Evolutionary conservation across 2,797 vertebrate genomes (phyloP).

Genomic region (Bryconaethiops microstoma): DNA sequence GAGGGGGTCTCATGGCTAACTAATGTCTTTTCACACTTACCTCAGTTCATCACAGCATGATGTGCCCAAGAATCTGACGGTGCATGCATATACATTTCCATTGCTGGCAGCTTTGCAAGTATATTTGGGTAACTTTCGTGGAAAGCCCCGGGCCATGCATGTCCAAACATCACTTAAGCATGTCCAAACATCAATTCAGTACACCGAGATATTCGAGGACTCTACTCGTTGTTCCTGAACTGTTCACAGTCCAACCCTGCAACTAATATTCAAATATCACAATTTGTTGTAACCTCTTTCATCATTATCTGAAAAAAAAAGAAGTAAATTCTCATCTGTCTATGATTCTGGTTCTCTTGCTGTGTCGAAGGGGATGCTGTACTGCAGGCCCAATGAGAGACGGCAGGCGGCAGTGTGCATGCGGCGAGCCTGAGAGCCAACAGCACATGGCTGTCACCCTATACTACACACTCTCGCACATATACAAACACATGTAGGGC

Average conservation of each 20-base stretch:
- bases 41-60: constrained; percentile 17
- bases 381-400: constrained; percentile 35
- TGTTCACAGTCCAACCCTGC: constrained; percentile 9
- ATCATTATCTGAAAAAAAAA: neutral
- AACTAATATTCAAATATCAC: neutral
- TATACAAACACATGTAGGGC: constrained; percentile 17
- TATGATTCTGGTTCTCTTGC: constrained; percentile 2
- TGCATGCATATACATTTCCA: constrained; percentile 19
- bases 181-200: constrained; percentile 45
- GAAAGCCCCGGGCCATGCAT: constrained; percentile 46
- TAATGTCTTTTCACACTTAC: constrained; percentile 5
- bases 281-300: neutral
- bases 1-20: neutral
- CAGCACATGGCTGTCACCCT: constrained; percentile 37
- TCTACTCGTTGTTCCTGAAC: constrained; percentile 16
- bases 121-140: constrained; percentile 25
- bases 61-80: constrained; percentile 31
- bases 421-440: constrained; percentile 30
- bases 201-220: constrained; percentile 28
- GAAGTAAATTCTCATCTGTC: constrained; percentile 9
- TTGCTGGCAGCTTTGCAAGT: constrained; percentile 35
- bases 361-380: neutral
- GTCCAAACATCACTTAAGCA: constrained; percentile 46
- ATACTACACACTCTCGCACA: constrained; percentile 36
- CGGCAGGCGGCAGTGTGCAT: constrained; percentile 49